Evolutionary conservation across 2,113 vertebrate species (phyloP).

Genomic region (Pholis gunnellus): DNA sequence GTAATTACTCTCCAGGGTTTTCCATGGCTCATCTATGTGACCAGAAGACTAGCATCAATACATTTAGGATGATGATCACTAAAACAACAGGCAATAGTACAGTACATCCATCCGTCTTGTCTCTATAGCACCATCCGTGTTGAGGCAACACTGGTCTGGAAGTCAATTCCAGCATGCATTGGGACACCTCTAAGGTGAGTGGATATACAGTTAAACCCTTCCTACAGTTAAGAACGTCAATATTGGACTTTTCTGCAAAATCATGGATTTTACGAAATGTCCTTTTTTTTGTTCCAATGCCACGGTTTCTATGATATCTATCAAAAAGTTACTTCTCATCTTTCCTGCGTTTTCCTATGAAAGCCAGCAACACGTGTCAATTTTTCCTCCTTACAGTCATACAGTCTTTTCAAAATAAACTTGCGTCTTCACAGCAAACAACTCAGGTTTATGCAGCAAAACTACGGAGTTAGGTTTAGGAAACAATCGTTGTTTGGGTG

Average conservation of each 20-base stretch:
- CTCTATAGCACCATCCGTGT: neutral
- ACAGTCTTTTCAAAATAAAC: no score
- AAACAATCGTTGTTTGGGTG: no score
- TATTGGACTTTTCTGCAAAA: neutral
- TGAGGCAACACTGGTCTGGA: neutral
- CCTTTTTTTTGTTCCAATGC: no score
- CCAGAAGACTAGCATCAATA: neutral
- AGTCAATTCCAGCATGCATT: neutral
- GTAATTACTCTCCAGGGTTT: neutral
- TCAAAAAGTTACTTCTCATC: no score
- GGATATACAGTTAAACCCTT: neutral
- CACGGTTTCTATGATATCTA: no score
- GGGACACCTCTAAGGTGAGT: neutral
- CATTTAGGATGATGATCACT: neutral
- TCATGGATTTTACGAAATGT: no score
- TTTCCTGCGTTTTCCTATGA: no score
- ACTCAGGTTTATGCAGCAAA: no score
- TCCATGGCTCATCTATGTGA: neutral
- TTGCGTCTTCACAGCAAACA: no score
- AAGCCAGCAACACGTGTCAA: no score
- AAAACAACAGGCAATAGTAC: neutral
- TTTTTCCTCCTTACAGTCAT: no score
- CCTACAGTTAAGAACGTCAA: neutral
- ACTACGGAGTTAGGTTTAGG: no score
- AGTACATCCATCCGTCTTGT: neutral